Evolutionary conservation across 2,113 vertebrate genomes (phyloP).

Genomic region (Calcarius ornatus): DNA sequence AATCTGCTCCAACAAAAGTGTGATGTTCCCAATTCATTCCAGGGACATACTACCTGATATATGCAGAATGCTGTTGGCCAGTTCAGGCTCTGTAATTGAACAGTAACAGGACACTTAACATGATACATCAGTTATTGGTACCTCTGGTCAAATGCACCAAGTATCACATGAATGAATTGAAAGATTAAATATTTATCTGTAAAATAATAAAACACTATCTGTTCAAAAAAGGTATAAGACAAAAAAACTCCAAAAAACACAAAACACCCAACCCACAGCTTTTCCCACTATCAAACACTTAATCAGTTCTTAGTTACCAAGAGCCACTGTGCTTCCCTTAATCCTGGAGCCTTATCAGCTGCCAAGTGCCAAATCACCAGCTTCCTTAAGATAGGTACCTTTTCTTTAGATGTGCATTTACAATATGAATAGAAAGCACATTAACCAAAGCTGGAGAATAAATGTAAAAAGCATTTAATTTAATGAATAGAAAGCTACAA

Average conservation of each 20-base stretch:
- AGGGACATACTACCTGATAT: background rate
- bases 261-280: background rate
- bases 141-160: background rate
- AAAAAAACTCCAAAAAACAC: rapidly evolving
- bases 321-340: background rate
- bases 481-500: background rate
- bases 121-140: background rate
- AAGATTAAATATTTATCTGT: background rate
- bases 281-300: background rate
- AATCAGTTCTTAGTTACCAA: background rate
- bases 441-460: background rate
- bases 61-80: background rate
- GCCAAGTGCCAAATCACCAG: background rate
- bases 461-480: background rate
- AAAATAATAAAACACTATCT: background rate
- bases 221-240: background rate
- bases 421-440: background rate
- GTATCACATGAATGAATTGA: background rate
- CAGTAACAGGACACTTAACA: background rate
- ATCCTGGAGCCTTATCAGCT: background rate
- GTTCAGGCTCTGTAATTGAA: background rate
- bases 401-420: background rate
- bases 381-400: background rate
- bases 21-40: background rate
- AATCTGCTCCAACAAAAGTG: background rate